A percentile compares a stretch with the other conserved stretches of the same genome.
These are phyloP conservation scores for Malurus splendens DNA, from an alignment of 2,797 vertebrate genomes.

Conservation along the genomic window DNA sequence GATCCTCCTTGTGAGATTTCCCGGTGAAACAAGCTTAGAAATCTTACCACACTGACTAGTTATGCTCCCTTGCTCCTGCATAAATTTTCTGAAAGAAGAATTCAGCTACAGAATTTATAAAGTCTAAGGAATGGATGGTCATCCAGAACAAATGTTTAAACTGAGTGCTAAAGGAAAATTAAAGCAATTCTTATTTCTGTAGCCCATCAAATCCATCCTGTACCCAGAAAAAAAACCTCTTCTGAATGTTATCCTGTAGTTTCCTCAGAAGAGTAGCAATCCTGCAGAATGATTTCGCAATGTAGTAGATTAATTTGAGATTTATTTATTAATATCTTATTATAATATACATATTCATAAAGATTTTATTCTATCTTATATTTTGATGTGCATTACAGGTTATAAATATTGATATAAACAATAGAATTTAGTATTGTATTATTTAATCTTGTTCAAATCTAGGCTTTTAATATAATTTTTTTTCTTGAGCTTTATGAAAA, in stretches of 20 bases:
- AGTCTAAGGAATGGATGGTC: background rate
- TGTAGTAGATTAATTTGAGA: background rate
- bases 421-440: background rate
- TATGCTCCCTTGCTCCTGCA: background rate
- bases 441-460: background rate
- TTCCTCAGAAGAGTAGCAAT: background rate
- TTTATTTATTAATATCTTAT: background rate
- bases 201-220: background rate
- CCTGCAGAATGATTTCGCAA: background rate
- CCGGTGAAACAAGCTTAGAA: background rate
- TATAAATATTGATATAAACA: background rate
- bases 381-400: background rate
- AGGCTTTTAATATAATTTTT: background rate
- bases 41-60: background rate
- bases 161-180: background rate
- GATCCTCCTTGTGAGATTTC: background rate
- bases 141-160: background rate
- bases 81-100: background rate
- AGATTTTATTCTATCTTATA: background rate
- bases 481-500: background rate
- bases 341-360: background rate
- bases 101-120: background rate
- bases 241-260: background rate
- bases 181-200: background rate
- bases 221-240: background rate